Conservation (phyloP, 2,888 invertebrate species). For the Dusona sp. region DNA sequence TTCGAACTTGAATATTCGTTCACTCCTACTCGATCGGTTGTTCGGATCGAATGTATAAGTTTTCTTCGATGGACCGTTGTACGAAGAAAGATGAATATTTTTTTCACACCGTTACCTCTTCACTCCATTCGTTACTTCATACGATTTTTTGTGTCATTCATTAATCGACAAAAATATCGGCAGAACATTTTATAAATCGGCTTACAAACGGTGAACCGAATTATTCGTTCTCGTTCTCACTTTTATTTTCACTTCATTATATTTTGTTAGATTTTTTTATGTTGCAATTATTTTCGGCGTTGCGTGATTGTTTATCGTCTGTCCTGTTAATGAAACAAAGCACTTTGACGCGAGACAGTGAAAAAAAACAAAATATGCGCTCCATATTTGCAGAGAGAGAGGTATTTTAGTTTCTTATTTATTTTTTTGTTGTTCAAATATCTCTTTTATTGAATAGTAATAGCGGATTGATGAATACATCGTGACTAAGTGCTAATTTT, state of each 20-base stretch:
- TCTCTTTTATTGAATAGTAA: slow-evolving; percentile 44
- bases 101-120: neutral
- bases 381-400: slow-evolving; percentile 55
- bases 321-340: slow-evolving; percentile 51
- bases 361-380: slow-evolving; percentile 1
- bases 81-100: neutral
- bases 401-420: slow-evolving; percentile 53
- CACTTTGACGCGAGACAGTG: slow-evolving; percentile 61
- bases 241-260: slow-evolving; percentile 2
- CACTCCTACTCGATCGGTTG: slow-evolving; percentile 25
- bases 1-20: slow-evolving; percentile 73
- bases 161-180: neutral
- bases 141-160: neutral
- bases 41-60: slow-evolving; percentile 82
- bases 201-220: slow-evolving; percentile 8
- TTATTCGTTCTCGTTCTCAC: slow-evolving; percentile 25
- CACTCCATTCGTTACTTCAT: slow-evolving; percentile 5
- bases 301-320: slow-evolving; percentile 64
- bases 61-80: slow-evolving; percentile 78
- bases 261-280: slow-evolving; percentile 47
- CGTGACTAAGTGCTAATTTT: slow-evolving; percentile 83
- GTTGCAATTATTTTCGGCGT: slow-evolving; percentile 70
- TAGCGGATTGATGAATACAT: slow-evolving; percentile 68
- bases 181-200: neutral
- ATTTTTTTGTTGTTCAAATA: slow-evolving; percentile 41